Conservation (phyloP, 2,113 vertebrate genomes). For the Ploceus nigricollis region DNA sequence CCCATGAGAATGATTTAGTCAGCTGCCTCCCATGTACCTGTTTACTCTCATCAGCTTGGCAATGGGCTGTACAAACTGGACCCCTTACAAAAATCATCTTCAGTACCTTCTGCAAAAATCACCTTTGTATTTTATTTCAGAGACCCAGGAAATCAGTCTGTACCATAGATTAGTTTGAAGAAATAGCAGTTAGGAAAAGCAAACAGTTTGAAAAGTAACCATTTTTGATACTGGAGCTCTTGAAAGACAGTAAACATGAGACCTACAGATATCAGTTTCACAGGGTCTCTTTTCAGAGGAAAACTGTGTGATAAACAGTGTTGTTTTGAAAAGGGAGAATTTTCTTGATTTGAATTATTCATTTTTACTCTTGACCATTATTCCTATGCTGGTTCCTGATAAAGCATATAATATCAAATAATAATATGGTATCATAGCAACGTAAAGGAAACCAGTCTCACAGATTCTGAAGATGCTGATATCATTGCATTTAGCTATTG, state of each 20-base stretch:
- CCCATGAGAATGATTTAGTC: not conserved
- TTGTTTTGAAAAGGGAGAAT: not conserved
- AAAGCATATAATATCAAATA: not conserved
- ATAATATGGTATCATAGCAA: slow-evolving; percentile 34
- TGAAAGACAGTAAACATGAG: slow-evolving; percentile 6
- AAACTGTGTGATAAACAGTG: slow-evolving; percentile 13
- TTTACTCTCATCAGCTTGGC: not conserved
- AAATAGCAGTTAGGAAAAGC: not conserved
- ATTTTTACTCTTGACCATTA: slow-evolving; percentile 33
- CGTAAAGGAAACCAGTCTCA: not conserved
- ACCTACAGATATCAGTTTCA: not conserved
- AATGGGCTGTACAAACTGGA: not conserved
- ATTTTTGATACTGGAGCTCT: not conserved
- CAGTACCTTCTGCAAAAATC: not conserved
- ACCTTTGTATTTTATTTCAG: not conserved
- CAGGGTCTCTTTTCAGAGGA: not conserved
- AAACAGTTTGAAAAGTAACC: not conserved
- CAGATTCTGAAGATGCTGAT: not conserved
- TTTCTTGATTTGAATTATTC: slow-evolving; percentile 5
- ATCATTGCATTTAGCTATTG: not conserved
- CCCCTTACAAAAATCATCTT: not conserved
- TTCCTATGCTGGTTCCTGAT: not conserved
- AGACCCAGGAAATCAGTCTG: not conserved
- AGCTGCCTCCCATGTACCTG: not conserved
- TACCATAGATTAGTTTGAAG: not conserved